Base-by-base conservation (phyloP, 2,797 vertebrate species). In the Babyrousa celebensis region DNA sequence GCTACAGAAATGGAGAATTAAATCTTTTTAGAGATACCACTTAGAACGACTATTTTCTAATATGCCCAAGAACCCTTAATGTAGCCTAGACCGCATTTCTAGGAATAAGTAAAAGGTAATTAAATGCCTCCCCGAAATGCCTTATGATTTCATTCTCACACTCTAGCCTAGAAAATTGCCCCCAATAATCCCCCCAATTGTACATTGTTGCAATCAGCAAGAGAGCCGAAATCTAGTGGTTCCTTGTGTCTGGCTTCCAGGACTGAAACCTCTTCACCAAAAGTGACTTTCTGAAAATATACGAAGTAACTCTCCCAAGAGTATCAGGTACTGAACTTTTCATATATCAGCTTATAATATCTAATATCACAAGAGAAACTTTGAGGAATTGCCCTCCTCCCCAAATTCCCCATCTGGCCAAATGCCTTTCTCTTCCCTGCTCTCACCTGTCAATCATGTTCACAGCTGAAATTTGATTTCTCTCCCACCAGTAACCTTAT, bases 391-490 rank as follows among this genome's bases (percentile, higher is more conserved):
- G 97, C 98, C 98, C 96, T 98, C 94, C 97, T 98, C 91, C 97
- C 97, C 98, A 98, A 98, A 98, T 97, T 98, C 98, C 98, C 98
- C 97, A 97, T 98, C 98, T 98, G 98, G 98, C 97, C 98, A 98
- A 98, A 98, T 97, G 97, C 97, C 97, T 98, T 97, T 98, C 96
- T 98, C 96, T 98, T 95, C 96, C 97, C 97, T 95, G 97, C 98
- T 98, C 98, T 98, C 72, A 95, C 97, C 98, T 98, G 98, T 99
- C 99, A 99, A 98, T 99, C 99, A 99, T 29, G 80, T 96, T 98
- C 97, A 87, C 91, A 96, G 98, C 96, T 98, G 98, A 99, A 99
- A 99, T 99, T 98, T 99, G 98, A 99, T 99, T 99, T 99, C 98
- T 98, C 97, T 98, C 98, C 98, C 98, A 98, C 98, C 94, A 98